These are phyloP conservation scores for Bovichtus variegatus DNA, from an alignment of 2,797 vertebrate species.

Conservation along the genomic window DNA sequence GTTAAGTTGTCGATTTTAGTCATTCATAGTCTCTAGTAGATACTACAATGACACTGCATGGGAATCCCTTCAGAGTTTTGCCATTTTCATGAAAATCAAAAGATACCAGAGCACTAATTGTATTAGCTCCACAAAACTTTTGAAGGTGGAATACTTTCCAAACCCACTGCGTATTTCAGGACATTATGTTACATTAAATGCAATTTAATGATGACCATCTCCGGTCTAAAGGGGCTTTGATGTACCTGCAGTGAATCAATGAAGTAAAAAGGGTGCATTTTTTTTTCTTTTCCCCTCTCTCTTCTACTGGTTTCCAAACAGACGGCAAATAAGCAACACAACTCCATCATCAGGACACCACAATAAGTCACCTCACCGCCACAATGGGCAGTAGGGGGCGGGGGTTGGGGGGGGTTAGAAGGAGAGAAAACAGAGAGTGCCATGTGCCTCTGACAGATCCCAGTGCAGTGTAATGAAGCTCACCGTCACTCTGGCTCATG, in stretches of 20 bases:
- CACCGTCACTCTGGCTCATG: conserved; percentile 56
- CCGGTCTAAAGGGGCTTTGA: not conserved
- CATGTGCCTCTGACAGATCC: conserved; percentile 75
- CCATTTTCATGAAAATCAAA: not conserved
- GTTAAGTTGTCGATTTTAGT: not conserved
- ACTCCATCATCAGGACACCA: conserved; percentile 41
- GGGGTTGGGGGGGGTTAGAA: not conserved
- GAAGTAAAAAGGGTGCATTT: not conserved
- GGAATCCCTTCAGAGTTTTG: too few species aligned
- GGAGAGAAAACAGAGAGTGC: conserved; percentile 32
- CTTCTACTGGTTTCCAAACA: conserved; percentile 15
- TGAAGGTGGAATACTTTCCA: not conserved
- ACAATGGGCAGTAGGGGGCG: conserved; percentile 19
- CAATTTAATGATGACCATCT: not conserved
- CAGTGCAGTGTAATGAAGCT: conserved; percentile 67
- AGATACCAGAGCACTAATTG: not conserved
- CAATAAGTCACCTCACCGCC: conserved; percentile 42
- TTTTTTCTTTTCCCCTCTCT: too few species aligned
- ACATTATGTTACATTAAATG: not conserved
- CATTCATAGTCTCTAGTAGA: too few species aligned
- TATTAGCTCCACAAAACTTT: not conserved
- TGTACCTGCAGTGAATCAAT: not conserved
- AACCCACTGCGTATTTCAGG: not conserved
- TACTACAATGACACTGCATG: not conserved
- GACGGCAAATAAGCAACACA: conserved; percentile 10